These are phyloP conservation scores for Rhinatrema bivittatum DNA, from an alignment of 2,797 vertebrate species.

Conservation along the genomic window DNA sequence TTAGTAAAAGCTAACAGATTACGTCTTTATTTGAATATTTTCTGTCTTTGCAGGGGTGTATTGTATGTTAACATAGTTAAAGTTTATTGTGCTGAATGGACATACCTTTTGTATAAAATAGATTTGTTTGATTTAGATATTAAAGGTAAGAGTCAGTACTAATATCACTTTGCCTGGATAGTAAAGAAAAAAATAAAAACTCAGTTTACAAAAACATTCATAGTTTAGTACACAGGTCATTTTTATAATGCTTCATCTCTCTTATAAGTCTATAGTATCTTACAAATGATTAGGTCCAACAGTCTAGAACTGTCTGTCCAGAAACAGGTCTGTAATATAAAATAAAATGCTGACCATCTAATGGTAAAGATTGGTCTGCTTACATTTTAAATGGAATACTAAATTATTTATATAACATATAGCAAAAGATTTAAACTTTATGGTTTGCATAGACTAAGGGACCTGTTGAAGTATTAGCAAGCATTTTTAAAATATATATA, in stretches of 20 bases:
- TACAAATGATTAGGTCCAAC: slow-evolving; percentile 1
- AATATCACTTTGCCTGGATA: slow-evolving; percentile 2
- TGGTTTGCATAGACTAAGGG: neutral
- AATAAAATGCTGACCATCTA: too few species aligned
- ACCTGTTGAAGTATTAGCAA: neutral
- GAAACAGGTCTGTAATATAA: neutral
- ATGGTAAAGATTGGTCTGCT: neutral
- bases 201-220: slow-evolving; percentile 10
- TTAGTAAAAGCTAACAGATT: slow-evolving; percentile 20
- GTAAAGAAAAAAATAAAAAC: neutral
- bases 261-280: too few species aligned
- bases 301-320: neutral
- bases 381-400: slow-evolving; percentile 11
- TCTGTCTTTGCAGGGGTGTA: too few species aligned
- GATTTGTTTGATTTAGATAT: slow-evolving; percentile 6
- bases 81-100: neutral
- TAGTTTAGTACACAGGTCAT: neutral
- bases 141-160: too few species aligned
- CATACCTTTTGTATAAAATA: slow-evolving; percentile 9
- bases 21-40: slow-evolving; percentile 16
- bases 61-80: slow-evolving; percentile 5
- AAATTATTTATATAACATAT: slow-evolving; percentile 7
- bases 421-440: slow-evolving; percentile 5
- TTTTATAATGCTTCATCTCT: neutral
- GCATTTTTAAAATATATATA: slow-evolving; percentile 5